A percentile compares a stretch with the other conserved stretches of the same genome.
Conservation (phyloP, 2,113 vertebrate species). For the Daubentonia madagascariensis region DNA sequence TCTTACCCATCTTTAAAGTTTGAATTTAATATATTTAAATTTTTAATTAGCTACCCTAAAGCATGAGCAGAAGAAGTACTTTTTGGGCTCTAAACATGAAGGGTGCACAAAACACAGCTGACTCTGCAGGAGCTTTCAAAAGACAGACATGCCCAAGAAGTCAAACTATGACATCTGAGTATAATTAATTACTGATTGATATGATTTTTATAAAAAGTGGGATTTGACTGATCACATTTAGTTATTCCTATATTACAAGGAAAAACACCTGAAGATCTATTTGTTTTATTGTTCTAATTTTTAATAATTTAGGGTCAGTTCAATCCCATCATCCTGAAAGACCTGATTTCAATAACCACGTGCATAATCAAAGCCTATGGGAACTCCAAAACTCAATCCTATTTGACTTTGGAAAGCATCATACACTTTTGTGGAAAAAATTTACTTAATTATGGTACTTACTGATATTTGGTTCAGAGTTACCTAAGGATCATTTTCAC, state of each 20-base stretch:
- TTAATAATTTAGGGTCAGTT: background rate
- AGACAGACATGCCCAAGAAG: background rate
- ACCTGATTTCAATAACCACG: background rate
- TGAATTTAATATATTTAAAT: background rate
- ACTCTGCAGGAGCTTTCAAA: background rate
- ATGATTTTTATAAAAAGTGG: background rate
- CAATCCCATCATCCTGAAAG: conserved; percentile 21
- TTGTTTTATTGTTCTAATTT: background rate
- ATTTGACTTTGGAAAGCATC: background rate
- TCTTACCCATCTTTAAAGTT: background rate
- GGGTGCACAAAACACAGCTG: background rate
- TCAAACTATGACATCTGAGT: background rate
- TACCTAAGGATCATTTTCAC: background rate
- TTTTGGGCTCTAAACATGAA: background rate
- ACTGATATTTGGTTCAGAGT: background rate
- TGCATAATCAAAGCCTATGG: background rate
- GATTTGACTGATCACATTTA: background rate
- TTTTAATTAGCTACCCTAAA: background rate
- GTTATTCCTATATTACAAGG: background rate
- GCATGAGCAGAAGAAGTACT: background rate
- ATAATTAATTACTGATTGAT: background rate
- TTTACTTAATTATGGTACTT: background rate
- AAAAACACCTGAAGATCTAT: background rate
- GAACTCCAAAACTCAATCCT: background rate
- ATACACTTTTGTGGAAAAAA: background rate